phyloP scores from a whole-genome alignment of 2,113 vertebrate species.

The Zonotrichia leucophrys region DNA sequence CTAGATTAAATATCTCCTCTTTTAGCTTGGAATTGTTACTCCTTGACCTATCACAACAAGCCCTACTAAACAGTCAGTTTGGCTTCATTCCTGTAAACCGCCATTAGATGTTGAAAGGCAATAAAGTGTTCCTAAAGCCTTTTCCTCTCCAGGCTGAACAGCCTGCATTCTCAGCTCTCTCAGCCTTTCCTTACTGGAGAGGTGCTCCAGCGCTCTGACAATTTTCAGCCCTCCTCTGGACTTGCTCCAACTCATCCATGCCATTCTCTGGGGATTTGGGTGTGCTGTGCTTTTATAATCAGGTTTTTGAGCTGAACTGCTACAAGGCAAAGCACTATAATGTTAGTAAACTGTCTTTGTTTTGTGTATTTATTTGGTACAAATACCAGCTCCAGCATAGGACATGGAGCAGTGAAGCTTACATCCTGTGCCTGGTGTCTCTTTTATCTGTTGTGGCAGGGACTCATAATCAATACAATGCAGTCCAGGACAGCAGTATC shows the following conservation, averaged over 20 bases:
- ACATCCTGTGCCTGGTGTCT: not conserved
- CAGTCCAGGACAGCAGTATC: not conserved
- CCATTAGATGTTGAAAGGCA: not conserved
- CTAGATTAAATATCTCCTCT: not conserved
- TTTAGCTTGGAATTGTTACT: not conserved
- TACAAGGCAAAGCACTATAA: not conserved
- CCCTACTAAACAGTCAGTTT: not conserved
- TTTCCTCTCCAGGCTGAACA: not conserved
- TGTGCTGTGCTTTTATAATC: not conserved
- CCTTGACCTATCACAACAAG: not conserved
- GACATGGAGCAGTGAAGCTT: not conserved
- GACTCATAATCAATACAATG: not conserved
- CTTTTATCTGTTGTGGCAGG: constrained; percentile 10
- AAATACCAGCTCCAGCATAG: not conserved
- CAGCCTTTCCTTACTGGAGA: not conserved
- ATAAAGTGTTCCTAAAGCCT: not conserved
- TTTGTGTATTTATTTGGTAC: not conserved
- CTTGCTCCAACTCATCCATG: accelerated
- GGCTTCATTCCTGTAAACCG: not conserved
- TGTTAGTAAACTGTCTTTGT: not conserved
- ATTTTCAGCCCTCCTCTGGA: not conserved
- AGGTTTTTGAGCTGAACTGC: not conserved
- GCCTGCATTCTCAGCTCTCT: not conserved
- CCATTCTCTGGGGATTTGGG: not conserved
- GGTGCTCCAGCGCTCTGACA: not conserved